Conservation (phyloP, 2,888 invertebrate species). For the Melitaea athalia region DNA sequence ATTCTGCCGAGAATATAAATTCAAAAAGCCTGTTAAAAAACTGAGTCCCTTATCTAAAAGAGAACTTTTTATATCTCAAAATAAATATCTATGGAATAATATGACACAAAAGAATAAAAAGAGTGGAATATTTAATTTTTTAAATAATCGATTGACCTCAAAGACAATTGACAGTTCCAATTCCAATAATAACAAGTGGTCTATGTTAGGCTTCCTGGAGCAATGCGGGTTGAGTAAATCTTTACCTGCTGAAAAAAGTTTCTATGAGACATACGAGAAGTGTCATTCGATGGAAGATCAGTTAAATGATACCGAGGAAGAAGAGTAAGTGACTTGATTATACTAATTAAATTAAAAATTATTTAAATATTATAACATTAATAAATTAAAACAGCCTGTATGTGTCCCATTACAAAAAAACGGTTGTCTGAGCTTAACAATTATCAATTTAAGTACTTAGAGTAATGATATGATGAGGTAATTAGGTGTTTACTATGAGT, state of each 20-base stretch:
- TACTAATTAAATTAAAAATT: neutral
- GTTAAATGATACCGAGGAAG: constrained; percentile 50
- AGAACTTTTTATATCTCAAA: constrained; percentile 58
- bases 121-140: constrained; percentile 56
- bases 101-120: constrained; percentile 62
- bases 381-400: no score
- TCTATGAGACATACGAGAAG: constrained; percentile 65
- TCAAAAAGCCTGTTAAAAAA: constrained; percentile 56
- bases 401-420: no score
- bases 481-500: no score
- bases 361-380: neutral
- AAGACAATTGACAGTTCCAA: constrained; percentile 54
- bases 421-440: no score
- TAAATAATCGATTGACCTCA: constrained; percentile 64
- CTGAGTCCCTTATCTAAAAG: constrained; percentile 51
- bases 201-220: constrained; percentile 58
- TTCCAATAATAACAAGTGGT: constrained; percentile 54
- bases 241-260: constrained; percentile 65
- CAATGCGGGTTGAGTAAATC: constrained; percentile 56
- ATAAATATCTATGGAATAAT: constrained; percentile 74
- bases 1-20: constrained; percentile 65
- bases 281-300: constrained; percentile 61
- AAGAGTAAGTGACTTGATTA: constrained; percentile 50
- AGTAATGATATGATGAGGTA: no score
- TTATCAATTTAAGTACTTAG: no score